A percentile compares a stretch with the other conserved stretches of the same genome.
Conservation (phyloP, 2,797 vertebrate species). For the Diceros bicornis region DNA sequence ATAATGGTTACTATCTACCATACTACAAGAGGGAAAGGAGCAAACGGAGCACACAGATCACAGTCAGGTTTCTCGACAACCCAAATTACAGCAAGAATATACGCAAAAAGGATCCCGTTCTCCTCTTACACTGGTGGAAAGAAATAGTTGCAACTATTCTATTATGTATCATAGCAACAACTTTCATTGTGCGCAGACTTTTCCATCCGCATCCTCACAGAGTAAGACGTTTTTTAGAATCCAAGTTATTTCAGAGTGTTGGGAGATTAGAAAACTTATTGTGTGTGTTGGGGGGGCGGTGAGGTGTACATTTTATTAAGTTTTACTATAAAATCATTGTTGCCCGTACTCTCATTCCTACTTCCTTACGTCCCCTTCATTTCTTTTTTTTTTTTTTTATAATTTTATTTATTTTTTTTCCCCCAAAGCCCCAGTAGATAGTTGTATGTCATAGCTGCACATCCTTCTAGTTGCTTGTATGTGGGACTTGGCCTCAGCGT, state of each 20-base stretch:
- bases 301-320: not conserved
- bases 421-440: too few relatives aligned
- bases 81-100: constrained; percentile 87
- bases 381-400: too few relatives aligned
- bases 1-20: constrained; percentile 97
- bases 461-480: too few relatives aligned
- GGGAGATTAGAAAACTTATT: not conserved
- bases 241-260: not conserved
- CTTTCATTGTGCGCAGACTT: constrained; percentile 97
- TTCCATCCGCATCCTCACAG: constrained; percentile 95
- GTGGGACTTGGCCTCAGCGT: too few relatives aligned
- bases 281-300: fast-evolving
- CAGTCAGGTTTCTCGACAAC: constrained; percentile 91
- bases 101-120: constrained; percentile 96
- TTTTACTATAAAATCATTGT: not conserved
- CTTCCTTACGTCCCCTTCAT: not conserved
- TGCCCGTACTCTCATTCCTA: not conserved
- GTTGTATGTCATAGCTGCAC: too few relatives aligned
- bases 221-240: constrained; percentile 85
- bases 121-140: constrained; percentile 99
- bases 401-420: too few relatives aligned
- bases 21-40: constrained; percentile 94
- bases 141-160: constrained; percentile 97
- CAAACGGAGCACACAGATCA: constrained; percentile 92
- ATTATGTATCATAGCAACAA: constrained; percentile 96